Base-by-base conservation (phyloP, 2,797 vertebrate species). In the Xerus rutilus region DNA sequence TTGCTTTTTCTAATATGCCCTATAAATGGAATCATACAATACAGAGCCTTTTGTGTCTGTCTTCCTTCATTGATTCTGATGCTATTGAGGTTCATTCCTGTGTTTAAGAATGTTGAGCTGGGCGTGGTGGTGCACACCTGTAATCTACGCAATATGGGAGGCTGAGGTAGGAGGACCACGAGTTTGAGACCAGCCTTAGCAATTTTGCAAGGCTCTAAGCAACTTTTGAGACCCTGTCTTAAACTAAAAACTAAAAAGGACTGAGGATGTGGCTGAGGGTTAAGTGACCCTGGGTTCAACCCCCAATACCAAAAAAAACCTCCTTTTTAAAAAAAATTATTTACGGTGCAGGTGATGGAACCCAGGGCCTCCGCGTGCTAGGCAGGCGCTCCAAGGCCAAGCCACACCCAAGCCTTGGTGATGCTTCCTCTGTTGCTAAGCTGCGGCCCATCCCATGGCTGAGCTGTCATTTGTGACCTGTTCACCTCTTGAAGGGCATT, bases 361-460 rank as follows among this genome's bases (percentile, higher is more conserved):
- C 8, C 52, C 35, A 21, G 20, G 32, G 14, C 11, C 23, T 35
- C 39, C 4, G 2, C 6, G 14, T 74, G 8, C 35, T 21, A 28
- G 23, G 32, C 21, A 5, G 32, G 43, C 25, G 9, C 32, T 23
- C 11, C 12, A 20, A 4, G 13, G 4, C 30, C 28, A 7, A 20
- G 23, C 54, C 28, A 21, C 15, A n/a, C 28, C 20, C 25, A 8
- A 62, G 25, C 28, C 13, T 9, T 7, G 20, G 43, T 7, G 2
- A 21, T 25, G 14, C 64, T 30, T 43, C n/a, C 95, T 84, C 47
- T 7, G 25, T n/a, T 1, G 43, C 35, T 7, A 45, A 30, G 7
- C 17, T 1, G 10, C 21, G 0, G 25, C 72, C 54, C 3, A 7
- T 23, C 1, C 0, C 5, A 0, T 0, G 47, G 23, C 0, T 0